These are phyloP conservation scores for Hemiscyllium ocellatum DNA, from an alignment of 2,113 vertebrate genomes.

Conservation along the genomic window DNA sequence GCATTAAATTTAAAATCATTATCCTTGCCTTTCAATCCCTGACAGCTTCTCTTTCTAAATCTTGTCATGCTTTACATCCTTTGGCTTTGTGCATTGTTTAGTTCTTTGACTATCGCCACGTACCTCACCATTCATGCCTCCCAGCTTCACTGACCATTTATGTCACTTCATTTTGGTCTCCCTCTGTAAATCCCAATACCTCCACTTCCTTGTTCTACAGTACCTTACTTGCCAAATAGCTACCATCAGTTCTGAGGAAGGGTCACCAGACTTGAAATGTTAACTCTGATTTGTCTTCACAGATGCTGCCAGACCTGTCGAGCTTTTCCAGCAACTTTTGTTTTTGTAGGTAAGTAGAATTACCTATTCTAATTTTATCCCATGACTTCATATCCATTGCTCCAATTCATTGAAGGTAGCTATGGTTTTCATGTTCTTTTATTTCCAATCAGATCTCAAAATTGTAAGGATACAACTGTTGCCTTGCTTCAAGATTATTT, in stretches of 20 bases:
- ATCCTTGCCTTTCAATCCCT: neutral
- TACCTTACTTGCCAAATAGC: neutral
- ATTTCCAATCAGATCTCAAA: neutral
- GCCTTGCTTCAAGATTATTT: neutral
- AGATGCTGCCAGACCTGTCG: no score
- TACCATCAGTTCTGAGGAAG: no score
- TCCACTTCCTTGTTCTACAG: neutral
- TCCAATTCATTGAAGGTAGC: neutral
- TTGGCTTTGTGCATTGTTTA: neutral
- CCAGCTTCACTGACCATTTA: neutral
- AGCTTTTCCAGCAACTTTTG: no score
- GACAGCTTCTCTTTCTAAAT: neutral
- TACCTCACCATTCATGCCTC: neutral
- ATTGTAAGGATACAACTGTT: neutral
- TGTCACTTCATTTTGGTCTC: neutral
- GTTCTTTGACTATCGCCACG: neutral
- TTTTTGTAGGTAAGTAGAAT: neutral
- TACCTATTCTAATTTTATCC: neutral
- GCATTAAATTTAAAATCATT: neutral
- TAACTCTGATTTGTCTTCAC: no score
- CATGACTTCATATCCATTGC: neutral
- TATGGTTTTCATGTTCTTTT: neutral
- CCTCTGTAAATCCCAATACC: neutral
- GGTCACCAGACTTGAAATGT: no score
- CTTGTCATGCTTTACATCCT: neutral